Evolutionary conservation across 2,797 vertebrate species (phyloP).

Genomic region (Manis crassicaudata): DNA sequence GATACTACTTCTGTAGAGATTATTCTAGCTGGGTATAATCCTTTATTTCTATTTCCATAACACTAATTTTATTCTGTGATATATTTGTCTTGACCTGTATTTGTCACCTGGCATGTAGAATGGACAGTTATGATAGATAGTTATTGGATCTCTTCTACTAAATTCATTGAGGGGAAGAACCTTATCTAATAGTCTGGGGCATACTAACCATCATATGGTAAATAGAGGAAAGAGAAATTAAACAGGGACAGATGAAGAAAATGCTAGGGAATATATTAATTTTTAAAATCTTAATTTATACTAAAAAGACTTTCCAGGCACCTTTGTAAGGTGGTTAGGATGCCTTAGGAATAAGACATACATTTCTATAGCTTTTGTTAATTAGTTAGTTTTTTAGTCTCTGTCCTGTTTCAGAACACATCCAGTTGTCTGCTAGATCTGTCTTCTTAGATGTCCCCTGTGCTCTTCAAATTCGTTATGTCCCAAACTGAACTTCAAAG

Average conservation of each 20-base stretch:
- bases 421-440: background rate
- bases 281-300: conserved; percentile 11
- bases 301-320: background rate
- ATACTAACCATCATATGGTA: background rate
- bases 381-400: background rate
- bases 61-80: background rate
- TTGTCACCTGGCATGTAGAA: background rate
- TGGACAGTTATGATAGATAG: background rate
- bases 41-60: background rate
- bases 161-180: background rate
- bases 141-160: background rate
- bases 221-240: background rate
- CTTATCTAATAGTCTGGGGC: background rate
- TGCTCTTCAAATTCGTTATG: background rate
- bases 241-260: background rate
- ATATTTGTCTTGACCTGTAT: background rate
- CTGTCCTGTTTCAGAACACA: background rate
- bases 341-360: background rate
- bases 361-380: background rate
- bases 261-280: background rate
- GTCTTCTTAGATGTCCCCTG: background rate
- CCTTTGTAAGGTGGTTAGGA: background rate
- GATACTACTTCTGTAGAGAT: background rate
- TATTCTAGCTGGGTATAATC: background rate
- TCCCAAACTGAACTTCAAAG: background rate